phyloP scores from a whole-genome alignment of 1,140 invertebrate genomes.

The Bombyx mori region DNA sequence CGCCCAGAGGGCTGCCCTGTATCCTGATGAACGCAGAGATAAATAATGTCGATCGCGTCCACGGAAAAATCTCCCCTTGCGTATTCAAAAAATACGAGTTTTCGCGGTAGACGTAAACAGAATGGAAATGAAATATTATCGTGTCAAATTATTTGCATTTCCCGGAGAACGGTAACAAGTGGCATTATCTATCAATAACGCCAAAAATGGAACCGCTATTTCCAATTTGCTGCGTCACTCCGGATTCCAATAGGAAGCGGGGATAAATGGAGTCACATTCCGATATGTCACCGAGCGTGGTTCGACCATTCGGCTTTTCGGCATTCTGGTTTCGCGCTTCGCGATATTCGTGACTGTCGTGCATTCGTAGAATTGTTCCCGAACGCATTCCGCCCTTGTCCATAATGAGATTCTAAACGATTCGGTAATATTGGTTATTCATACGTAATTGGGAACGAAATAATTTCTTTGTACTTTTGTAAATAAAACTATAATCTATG shows the following conservation, averaged over 20 bases:
- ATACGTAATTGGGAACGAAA: background rate
- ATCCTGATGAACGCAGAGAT: no score
- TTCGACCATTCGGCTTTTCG: conserved; percentile 48
- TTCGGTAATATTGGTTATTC: no score
- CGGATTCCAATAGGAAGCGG: conserved; percentile 69
- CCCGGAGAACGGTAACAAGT: conserved; percentile 40
- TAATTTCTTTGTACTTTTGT: no score
- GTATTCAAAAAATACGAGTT: no score
- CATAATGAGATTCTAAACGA: conserved; percentile 44
- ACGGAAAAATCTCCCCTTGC: no score
- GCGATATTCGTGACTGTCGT: conserved; percentile 37
- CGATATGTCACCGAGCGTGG: conserved; percentile 64
- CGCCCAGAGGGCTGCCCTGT: no score
- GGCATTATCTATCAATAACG: conserved; percentile 62
- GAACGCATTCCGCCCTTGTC: conserved; percentile 29
- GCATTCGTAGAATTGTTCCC: conserved; percentile 32
- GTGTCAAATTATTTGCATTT: conserved; percentile 16
- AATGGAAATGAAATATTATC: background rate
- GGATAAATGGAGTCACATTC: conserved; percentile 70
- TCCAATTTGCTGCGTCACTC: conserved; percentile 69
- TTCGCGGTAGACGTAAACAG: background rate
- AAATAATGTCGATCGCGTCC: no score
- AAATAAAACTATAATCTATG: no score
- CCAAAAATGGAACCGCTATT: conserved; percentile 67
- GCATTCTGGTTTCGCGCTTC: conserved; percentile 49